Percentiles rank a stretch among this genome's conserved stretches.
Evolutionary conservation across 1,140 invertebrate species (phyloP).

Genomic region (Panonychus citri): DNA sequence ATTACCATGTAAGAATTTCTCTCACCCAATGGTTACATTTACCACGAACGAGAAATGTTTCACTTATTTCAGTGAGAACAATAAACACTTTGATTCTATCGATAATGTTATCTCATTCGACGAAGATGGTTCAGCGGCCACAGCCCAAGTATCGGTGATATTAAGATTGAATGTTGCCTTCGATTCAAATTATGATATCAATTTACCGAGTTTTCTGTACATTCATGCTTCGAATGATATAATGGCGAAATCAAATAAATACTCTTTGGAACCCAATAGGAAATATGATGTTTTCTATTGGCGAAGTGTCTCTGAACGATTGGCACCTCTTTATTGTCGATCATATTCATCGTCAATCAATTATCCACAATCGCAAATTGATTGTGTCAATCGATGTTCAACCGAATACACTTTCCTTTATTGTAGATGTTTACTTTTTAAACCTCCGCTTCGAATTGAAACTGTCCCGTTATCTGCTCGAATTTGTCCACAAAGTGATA

Average conservation of each 20-base stretch:
- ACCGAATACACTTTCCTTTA: background rate
- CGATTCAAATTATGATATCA: background rate
- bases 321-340: background rate
- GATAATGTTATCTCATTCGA: background rate
- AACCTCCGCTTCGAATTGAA: background rate
- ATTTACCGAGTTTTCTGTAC: background rate
- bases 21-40: background rate
- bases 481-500: background rate
- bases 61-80: background rate
- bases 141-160: background rate
- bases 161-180: background rate
- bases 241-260: background rate
- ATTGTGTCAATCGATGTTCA: background rate
- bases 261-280: background rate
- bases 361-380: background rate
- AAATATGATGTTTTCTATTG: background rate
- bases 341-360: background rate
- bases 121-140: background rate
- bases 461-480: background rate
- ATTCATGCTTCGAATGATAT: background rate
- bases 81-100: background rate
- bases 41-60: background rate
- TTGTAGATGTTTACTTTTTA: background rate
- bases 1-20: background rate
- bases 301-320: background rate